A percentile compares a stretch with the other conserved stretches of the same genome.
Conservation (phyloP, 2,888 invertebrate species). For the Nycteola revayana region DNA sequence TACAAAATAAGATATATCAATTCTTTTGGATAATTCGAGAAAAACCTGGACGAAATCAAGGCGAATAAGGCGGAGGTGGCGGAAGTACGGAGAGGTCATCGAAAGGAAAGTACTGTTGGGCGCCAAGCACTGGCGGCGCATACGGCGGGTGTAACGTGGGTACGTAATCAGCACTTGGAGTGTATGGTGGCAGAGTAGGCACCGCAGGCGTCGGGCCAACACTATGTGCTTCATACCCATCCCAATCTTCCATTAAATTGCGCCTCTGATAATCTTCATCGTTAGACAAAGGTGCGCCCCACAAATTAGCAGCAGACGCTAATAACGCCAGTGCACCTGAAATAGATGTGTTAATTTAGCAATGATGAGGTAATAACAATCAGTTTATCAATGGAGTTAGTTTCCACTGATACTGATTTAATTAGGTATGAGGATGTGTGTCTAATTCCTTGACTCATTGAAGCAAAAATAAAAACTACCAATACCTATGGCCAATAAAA, state of each 20-base stretch:
- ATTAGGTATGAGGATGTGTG: too few species aligned
- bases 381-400: too few species aligned
- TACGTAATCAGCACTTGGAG: slow-evolving; percentile 70
- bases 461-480: too few species aligned
- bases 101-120: slow-evolving; percentile 74
- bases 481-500: too few species aligned
- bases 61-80: slow-evolving; percentile 80
- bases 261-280: slow-evolving; percentile 74
- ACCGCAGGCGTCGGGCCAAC: slow-evolving; percentile 82
- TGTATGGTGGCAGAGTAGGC: slow-evolving; percentile 82
- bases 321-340: slow-evolving; percentile 85
- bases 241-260: slow-evolving; percentile 84
- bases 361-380: too few species aligned
- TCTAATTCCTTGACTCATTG: too few species aligned
- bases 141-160: slow-evolving; percentile 54
- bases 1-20: slow-evolving; percentile 32
- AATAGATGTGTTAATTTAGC: too few species aligned
- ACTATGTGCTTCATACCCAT: slow-evolving; percentile 83
- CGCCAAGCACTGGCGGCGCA: slow-evolving; percentile 62
- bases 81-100: slow-evolving; percentile 73
- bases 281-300: slow-evolving; percentile 78
- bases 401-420: too few species aligned
- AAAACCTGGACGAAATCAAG: slow-evolving; percentile 54
- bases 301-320: slow-evolving; percentile 86
- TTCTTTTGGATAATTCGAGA: slow-evolving; percentile 25